These are phyloP conservation scores for Brachycybe producta DNA, from an alignment of 2,888 invertebrate species.

Conservation along the genomic window DNA sequence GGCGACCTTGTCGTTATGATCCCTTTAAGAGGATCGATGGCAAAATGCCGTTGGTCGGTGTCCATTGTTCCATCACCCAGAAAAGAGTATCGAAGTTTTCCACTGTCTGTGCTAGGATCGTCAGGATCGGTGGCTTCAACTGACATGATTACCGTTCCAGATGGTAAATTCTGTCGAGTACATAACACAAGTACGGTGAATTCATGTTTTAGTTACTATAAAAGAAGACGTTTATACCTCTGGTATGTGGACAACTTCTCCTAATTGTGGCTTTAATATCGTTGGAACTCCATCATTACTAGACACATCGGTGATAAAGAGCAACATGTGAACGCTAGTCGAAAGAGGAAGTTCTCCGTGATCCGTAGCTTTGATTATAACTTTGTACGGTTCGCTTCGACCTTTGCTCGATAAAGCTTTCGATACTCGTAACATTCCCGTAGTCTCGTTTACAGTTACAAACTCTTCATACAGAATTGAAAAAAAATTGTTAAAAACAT, in stretches of 20 bases:
- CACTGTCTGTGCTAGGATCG: constrained; percentile 59
- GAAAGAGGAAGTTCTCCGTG: constrained; percentile 43
- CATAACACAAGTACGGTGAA: constrained; percentile 2
- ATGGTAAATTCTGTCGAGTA: constrained; percentile 48
- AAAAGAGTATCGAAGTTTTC: constrained; percentile 55
- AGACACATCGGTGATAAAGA: constrained; percentile 55
- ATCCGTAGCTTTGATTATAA: constrained; percentile 55
- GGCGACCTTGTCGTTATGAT: constrained; percentile 52
- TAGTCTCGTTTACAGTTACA: constrained; percentile 50
- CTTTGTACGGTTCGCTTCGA: constrained; percentile 54
- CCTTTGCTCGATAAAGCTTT: constrained; percentile 59
- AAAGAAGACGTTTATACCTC: constrained; percentile 42
- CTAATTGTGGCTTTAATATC: constrained; percentile 54
- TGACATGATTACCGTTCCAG: constrained; percentile 59
- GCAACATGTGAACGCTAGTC: constrained; percentile 47
- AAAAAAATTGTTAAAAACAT: constrained; percentile 2
- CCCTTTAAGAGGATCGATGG: constrained; percentile 53
- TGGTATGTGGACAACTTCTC: constrained; percentile 53
- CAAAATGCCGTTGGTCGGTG: constrained; percentile 47
- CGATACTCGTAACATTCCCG: constrained; percentile 53
- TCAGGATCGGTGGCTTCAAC: constrained; percentile 65
- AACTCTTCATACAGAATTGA: constrained; percentile 39
- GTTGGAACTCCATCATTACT: constrained; percentile 66
- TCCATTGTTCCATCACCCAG: constrained; percentile 47
- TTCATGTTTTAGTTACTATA: too few species aligned